Evolutionary conservation across 1,140 invertebrate species (phyloP), one percentile per base, ranked within the genome.

Genomic region (Argopecten irradians): DNA sequence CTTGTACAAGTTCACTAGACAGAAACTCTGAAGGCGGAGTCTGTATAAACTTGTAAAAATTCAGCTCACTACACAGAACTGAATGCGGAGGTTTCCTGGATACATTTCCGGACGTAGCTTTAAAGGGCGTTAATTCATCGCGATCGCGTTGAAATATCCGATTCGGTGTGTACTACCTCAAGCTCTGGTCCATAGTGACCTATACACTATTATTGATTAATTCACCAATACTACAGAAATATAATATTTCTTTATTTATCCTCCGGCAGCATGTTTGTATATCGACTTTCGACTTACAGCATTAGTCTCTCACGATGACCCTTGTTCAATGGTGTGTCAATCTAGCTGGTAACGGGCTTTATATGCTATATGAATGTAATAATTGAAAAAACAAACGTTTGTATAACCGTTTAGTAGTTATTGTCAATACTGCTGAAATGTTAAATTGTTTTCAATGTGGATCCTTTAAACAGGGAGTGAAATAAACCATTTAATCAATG

Each of bases 191-290:
- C 11, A 71, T n/a, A 28, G n/a, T 71, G n/a, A 71, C n/a, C 55
- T 28, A 1, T 71, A 71, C 55, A 3, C n/a, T 71, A 71, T 71
- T n/a, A 71, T 71, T 71, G 55, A 71, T 71, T 71, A 16, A 71
- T 71, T 71, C 28, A 3, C 55, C 5, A 71, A 28, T 71, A 5
- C 22, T 71, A 71, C 2, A 71, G 55, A 71, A 71, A 71, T 71
- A 71, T 71, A 71, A 71, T 71, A 71, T 71, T 71, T 28, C 55
- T 71, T 71, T 71, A 71, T 71, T 71, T 71, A 71, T 71, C 55
- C 55, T 71, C 1, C 5, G 55, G 55, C n/a, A 71, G 55, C 5
- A 28, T 71, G 55, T 71, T 71, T 71, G 55, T 71, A 28, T 71
- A 71, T 71, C 55, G 55, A 71, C 55, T 71, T 71, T 71, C 55